These are phyloP conservation scores for Cynoglossus semilaevis DNA, from an alignment of 2,113 vertebrate genomes.

Conservation along the genomic window DNA sequence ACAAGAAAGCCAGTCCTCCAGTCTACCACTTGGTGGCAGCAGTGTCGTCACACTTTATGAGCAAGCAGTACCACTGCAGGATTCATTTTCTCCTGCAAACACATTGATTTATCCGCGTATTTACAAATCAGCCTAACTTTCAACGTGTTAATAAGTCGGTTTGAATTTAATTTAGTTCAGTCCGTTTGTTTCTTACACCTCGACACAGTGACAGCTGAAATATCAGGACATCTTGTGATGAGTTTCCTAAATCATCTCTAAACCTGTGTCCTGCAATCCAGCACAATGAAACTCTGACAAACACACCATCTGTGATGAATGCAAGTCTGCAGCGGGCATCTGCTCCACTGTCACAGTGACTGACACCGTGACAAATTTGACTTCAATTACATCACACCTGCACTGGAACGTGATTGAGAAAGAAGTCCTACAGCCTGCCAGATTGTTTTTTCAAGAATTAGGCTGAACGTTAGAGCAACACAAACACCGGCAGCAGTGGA, in stretches of 20 bases:
- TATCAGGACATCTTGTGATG: too few species aligned
- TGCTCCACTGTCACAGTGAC: slow-evolving; percentile 58
- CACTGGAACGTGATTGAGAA: slow-evolving; percentile 27
- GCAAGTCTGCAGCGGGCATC: slow-evolving; percentile 66
- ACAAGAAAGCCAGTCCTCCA: slow-evolving; percentile 51
- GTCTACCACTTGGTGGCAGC: slow-evolving; percentile 72
- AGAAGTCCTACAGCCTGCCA: slow-evolving; percentile 32
- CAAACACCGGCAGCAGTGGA: slow-evolving; percentile 20
- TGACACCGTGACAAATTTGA: slow-evolving; percentile 41
- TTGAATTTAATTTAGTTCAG: not conserved
- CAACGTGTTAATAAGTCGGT: slow-evolving; percentile 13
- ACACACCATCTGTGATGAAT: slow-evolving; percentile 64
- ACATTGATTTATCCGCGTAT: slow-evolving; percentile 24
- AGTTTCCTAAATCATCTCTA: not conserved
- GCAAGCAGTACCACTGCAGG: slow-evolving; percentile 47
- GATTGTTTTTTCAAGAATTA: slow-evolving; percentile 1
- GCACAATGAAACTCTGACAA: slow-evolving; percentile 53
- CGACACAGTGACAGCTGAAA: too few species aligned
- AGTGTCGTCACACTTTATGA: slow-evolving; percentile 56
- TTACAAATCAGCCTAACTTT: slow-evolving; percentile 31
- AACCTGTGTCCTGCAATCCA: slow-evolving; percentile 48
- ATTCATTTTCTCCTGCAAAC: slow-evolving; percentile 27
- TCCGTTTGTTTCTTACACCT: too few species aligned
- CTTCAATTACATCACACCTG: slow-evolving; percentile 54
- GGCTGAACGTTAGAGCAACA: too few species aligned